A percentile compares a stretch with the other conserved stretches of the same genome.
phyloP scores from a whole-genome alignment of 2,797 vertebrate genomes.

The Malurus splendens region DNA sequence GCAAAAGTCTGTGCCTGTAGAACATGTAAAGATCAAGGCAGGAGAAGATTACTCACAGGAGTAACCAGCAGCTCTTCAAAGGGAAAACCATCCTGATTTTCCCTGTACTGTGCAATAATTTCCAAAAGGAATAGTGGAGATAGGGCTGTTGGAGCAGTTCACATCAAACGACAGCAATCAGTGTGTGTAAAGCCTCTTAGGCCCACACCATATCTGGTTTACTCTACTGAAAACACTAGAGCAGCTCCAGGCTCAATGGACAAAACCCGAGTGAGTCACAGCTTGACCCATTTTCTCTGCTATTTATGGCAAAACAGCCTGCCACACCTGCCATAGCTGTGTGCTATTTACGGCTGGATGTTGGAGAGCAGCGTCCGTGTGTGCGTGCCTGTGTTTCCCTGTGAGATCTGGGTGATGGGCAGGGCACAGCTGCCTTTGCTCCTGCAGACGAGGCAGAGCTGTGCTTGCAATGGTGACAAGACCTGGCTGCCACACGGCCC shows the following conservation, averaged over 20 bases:
- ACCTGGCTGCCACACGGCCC: rapidly evolving
- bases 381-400: rapidly evolving
- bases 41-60: not conserved
- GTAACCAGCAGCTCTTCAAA: not conserved
- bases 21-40: not conserved
- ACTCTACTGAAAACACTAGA: not conserved
- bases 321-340: not conserved
- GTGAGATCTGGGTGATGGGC: not conserved
- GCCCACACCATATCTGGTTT: not conserved
- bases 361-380: not conserved
- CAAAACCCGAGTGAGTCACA: not conserved
- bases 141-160: not conserved
- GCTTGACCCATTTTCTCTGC: constrained; percentile 19
- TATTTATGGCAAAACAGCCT: constrained; percentile 15
- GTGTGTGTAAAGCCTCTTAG: not conserved
- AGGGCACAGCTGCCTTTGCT: not conserved
- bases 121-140: not conserved
- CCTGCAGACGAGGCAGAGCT: rapidly evolving
- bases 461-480: rapidly evolving
- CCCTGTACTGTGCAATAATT: not conserved
- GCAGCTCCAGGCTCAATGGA: not conserved
- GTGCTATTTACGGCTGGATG: not conserved
- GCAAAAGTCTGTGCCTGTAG: not conserved
- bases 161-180: not conserved
- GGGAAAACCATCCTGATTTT: not conserved